Conservation (phyloP, 1,140 invertebrate genomes). For the Brachionus rotundiformis region DNA sequence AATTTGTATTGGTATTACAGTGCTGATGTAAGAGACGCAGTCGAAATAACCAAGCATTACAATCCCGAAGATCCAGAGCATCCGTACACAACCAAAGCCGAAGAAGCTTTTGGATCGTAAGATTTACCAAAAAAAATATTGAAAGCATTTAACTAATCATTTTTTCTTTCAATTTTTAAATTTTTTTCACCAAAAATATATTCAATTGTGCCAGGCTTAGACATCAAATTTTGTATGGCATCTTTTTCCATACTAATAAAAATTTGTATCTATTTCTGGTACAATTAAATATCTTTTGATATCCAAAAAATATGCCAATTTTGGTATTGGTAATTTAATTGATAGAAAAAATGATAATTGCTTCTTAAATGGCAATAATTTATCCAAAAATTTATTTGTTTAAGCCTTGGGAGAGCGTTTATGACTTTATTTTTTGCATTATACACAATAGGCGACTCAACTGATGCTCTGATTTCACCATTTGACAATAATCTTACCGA, state of each 20-base stretch:
- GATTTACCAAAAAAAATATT: neutral
- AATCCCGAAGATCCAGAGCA: constrained; percentile 8
- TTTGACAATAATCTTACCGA: constrained; percentile 54
- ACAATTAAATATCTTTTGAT: no score
- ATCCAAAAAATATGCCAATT: no score
- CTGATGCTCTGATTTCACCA: constrained; percentile 68
- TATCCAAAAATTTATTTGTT: neutral
- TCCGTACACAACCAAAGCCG: neutral
- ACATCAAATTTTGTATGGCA: no score
- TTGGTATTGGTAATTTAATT: no score
- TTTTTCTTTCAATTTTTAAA: no score
- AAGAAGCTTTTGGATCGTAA: constrained; percentile 36
- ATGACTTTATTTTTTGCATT: constrained; percentile 76
- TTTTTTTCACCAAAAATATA: no score
- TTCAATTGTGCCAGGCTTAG: no score
- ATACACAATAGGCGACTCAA: constrained; percentile 72
- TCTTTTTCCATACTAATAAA: no score
- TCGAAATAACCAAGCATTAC: constrained; percentile 56
- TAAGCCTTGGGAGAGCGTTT: constrained; percentile 67
- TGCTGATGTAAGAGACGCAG: constrained; percentile 59
- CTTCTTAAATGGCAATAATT: neutral
- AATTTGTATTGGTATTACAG: constrained; percentile 65
- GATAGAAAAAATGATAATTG: no score
- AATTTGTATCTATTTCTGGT: no score
- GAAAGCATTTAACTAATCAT: no score